Evolutionary conservation across 2,113 vertebrate species (phyloP), one percentile per base, ranked within the genome.

Genomic region (Saccopteryx leptura): DNA sequence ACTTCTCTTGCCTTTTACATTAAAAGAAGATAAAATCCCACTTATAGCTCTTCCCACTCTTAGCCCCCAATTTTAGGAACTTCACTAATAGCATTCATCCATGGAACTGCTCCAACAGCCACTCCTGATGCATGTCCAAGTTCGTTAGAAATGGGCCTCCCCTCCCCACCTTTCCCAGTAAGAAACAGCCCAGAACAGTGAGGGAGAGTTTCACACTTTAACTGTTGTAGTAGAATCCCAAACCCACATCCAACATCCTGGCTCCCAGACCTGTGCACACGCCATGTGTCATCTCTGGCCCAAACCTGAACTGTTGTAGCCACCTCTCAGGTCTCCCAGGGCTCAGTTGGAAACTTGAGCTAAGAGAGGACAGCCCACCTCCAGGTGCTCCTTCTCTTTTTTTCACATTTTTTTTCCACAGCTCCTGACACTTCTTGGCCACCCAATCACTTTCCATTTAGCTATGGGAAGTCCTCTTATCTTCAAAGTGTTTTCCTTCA

Each of bases 391-490:
- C 63, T 90, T 95, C 79, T 58, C 69, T 93, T 93, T 39, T 54
- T 9, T 79, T 56, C 82, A 6, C 48, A 9, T 58, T 84, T 91
- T 71, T 63, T 71, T 39, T 10, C 52, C 18, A 26, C 54, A 61
- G 7, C 3, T 69, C 54, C 56, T 93, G 95, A 96, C 66, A 92
- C 93, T 92, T 93, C 82, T 94, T 91, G 91, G 93, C 88, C 95
- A 96, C 86, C 72, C 96, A 56, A 56, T 79, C 87, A 80, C 68
- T 96, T 98, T 96, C 96, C 87, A 93, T 95, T 97, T 95, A 82
- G 89, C 66, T 91, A 83, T 10, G 50, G 94, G 94, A 78, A 80
- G 87, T 56, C 91, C 86, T 95, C 90, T 97, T 97, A 94, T 96
- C 96, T 97, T 97, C 96, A 94, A 96, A 97, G 95, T 18, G 54